phyloP scores from a whole-genome alignment of 2,888 invertebrate species.

The Athripsodes cinereus region DNA sequence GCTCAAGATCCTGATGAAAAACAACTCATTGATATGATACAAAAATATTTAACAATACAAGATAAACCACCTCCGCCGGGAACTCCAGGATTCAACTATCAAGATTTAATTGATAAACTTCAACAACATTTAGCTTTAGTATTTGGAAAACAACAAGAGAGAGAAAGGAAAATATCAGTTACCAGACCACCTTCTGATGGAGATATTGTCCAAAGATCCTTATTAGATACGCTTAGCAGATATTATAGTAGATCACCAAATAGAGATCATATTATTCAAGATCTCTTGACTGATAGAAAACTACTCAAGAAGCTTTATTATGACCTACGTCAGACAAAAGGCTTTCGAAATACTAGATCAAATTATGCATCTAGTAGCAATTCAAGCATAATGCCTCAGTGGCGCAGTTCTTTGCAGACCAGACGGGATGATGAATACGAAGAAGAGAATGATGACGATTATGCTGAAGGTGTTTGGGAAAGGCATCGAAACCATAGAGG shows the following conservation, averaged over 20 bases:
- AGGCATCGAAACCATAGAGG: slow-evolving; percentile 32
- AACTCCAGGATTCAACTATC: slow-evolving; percentile 43
- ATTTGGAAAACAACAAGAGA: slow-evolving; percentile 34
- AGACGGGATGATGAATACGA: slow-evolving; percentile 29
- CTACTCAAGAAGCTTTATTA: slow-evolving; percentile 68
- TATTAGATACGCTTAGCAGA: slow-evolving; percentile 60
- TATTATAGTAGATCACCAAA: slow-evolving; percentile 61
- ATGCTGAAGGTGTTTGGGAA: slow-evolving; percentile 35
- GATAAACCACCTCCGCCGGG: slow-evolving; percentile 36
- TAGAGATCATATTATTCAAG: slow-evolving; percentile 64
- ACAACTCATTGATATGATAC: slow-evolving; percentile 57
- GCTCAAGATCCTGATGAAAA: slow-evolving; percentile 47
- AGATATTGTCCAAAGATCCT: slow-evolving; percentile 52
- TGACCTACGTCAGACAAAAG: slow-evolving; percentile 62
- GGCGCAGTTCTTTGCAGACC: slow-evolving; percentile 28
- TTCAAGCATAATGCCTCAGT: slow-evolving; percentile 29
- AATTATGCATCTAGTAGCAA: slow-evolving; percentile 29
- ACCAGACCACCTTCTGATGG: slow-evolving; percentile 40
- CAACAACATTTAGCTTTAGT: slow-evolving; percentile 51
- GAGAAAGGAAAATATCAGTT: slow-evolving; percentile 35
- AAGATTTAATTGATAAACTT: slow-evolving; percentile 58
- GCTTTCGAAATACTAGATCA: slow-evolving; percentile 42
- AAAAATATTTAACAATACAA: slow-evolving; percentile 58
- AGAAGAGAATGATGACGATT: slow-evolving; percentile 30
- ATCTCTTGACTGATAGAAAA: slow-evolving; percentile 66